Percentiles rank a stretch among this genome's conserved stretches.
phyloP scores from a whole-genome alignment of 2,888 invertebrate species.

The Synanthedon vespiformis region DNA sequence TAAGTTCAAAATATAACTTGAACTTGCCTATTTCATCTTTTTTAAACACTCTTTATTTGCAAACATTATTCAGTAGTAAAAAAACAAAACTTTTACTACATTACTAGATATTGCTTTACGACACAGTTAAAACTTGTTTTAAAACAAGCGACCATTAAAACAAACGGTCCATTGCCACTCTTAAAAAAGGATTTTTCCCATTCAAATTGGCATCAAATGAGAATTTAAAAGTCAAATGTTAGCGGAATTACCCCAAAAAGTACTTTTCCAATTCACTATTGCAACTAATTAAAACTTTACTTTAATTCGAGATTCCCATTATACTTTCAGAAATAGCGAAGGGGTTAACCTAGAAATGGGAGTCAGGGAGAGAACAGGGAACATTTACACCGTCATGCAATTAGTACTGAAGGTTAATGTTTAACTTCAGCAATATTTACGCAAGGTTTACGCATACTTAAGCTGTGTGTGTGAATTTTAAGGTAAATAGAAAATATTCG shows the following conservation, averaged over 20 bases:
- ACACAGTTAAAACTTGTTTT: no score
- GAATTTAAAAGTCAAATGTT: conserved; percentile 39
- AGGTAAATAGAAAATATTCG: no score
- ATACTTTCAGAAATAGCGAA: conserved; percentile 56
- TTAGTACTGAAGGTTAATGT: neutral
- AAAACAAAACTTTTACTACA: no score
- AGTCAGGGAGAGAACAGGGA: conserved; percentile 5
- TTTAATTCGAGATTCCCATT: conserved; percentile 61
- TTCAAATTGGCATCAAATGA: neutral
- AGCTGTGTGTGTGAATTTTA: neutral
- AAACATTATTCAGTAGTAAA: no score
- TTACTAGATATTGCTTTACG: no score
- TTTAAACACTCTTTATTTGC: no score
- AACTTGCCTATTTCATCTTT: no score
- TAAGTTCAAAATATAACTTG: no score
- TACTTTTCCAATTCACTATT: conserved; percentile 50
- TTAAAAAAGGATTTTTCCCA: neutral
- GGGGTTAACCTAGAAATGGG: conserved; percentile 37
- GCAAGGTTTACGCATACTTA: neutral
- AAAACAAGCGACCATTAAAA: neutral
- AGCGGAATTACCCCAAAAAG: conserved; percentile 22
- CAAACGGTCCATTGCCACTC: neutral
- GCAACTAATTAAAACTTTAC: conserved; percentile 68
- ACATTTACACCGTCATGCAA: conserved; percentile 18
- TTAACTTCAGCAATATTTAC: no score